Evolutionary conservation across 2,113 vertebrate genomes (phyloP).

Genomic region (Amblyopsis rosae): DNA sequence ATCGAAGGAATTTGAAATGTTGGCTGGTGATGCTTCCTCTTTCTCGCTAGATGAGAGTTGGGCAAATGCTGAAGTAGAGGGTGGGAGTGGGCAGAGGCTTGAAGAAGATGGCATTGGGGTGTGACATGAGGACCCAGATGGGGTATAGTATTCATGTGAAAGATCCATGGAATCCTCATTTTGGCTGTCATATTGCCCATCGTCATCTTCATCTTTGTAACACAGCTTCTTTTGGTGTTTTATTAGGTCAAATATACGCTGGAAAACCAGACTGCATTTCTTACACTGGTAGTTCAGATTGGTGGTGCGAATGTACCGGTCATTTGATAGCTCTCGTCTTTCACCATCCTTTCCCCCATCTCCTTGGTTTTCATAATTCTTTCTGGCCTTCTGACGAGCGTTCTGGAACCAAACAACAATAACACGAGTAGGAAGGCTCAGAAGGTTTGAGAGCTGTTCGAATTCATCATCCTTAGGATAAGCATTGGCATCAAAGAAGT

Average conservation of each 20-base stretch:
- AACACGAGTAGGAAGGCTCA: slow-evolving; percentile 95
- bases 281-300: slow-evolving; percentile 99
- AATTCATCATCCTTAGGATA: slow-evolving; percentile 99
- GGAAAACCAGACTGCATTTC: slow-evolving; percentile 97
- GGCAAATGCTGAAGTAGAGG: slow-evolving; percentile 81
- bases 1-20: slow-evolving; percentile 81
- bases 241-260: slow-evolving; percentile 98
- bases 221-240: slow-evolving; percentile 99
- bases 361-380: slow-evolving; percentile 98
- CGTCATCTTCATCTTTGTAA: slow-evolving; percentile 99
- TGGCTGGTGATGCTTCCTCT: slow-evolving; percentile 84
- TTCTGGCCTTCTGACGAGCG: slow-evolving; percentile 95
- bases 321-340: slow-evolving; percentile 91
- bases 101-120: slow-evolving; percentile 91
- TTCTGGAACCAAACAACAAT: slow-evolving; percentile 99
- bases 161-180: slow-evolving; percentile 96
- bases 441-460: slow-evolving; percentile 94
- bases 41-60: slow-evolving; percentile 84
- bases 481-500: slow-evolving; percentile 98
- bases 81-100: slow-evolving; percentile 87
- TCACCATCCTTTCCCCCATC: slow-evolving; percentile 94
- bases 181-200: slow-evolving; percentile 96
- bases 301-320: slow-evolving; percentile 94
- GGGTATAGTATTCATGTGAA: slow-evolving; percentile 89
- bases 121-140: slow-evolving; percentile 95